These are phyloP conservation scores for Dasypolia templi DNA, from an alignment of 2,888 invertebrate species.

Conservation along the genomic window DNA sequence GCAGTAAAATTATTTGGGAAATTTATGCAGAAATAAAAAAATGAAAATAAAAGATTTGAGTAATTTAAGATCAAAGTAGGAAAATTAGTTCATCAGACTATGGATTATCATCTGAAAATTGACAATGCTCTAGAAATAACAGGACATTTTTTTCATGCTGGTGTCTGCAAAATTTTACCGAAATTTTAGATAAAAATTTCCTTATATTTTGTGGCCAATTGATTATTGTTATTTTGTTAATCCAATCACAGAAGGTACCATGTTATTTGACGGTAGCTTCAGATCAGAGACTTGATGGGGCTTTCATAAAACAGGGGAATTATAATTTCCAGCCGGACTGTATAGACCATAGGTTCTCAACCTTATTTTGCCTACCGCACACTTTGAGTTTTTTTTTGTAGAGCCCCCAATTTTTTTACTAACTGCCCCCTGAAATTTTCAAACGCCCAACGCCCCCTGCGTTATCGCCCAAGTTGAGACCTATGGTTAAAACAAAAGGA, in stretches of 20 bases:
- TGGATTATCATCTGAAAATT: neutral
- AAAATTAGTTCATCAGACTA: neutral
- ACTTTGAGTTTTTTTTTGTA: too few species aligned
- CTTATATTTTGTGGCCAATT: neutral
- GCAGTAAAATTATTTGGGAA: neutral
- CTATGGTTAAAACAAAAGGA: too few species aligned
- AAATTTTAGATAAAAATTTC: neutral
- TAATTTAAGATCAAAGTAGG: neutral
- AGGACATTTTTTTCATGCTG: neutral
- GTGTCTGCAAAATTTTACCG: neutral
- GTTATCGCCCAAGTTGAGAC: too few species aligned
- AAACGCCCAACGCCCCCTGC: too few species aligned
- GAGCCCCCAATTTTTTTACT: too few species aligned
- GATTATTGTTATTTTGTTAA: neutral
- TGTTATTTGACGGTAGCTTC: constrained; percentile 2
- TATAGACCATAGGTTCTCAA: neutral
- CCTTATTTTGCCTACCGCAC: too few species aligned
- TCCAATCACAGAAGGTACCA: neutral
- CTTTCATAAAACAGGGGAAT: constrained; percentile 9
- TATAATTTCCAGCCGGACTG: neutral
- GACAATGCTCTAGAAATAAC: neutral
- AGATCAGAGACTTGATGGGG: constrained; percentile 3
- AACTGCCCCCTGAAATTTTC: too few species aligned
- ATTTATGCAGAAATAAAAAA: too few species aligned
- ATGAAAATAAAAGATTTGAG: too few species aligned